Conservation (phyloP, 2,113 vertebrate species). For the Hemibagrus wyckioides region DNA sequence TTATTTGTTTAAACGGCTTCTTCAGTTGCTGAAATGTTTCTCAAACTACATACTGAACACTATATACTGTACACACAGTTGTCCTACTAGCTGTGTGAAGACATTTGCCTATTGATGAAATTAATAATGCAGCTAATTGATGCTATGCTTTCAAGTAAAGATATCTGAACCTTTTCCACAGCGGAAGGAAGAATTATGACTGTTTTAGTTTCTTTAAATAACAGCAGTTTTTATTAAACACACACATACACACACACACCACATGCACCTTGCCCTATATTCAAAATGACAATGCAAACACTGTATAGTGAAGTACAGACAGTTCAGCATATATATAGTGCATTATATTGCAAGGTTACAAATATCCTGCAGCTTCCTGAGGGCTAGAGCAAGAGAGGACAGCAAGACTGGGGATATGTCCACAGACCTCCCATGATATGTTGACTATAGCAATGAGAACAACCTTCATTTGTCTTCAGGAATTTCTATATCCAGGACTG, state of each 20-base stretch:
- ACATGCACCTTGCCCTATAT: neutral
- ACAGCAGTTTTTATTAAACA: neutral
- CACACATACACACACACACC: neutral
- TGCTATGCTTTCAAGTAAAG: neutral
- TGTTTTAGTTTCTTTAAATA: neutral
- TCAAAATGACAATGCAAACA: neutral
- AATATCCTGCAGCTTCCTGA: neutral
- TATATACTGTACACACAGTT: neutral
- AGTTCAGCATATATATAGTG: neutral
- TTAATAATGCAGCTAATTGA: neutral
- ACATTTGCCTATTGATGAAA: neutral
- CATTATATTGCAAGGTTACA: neutral
- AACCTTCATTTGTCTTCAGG: neutral
- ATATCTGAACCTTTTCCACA: neutral
- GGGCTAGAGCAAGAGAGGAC: neutral
- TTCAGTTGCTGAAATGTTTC: neutral
- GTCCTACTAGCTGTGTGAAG: neutral
- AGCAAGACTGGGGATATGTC: neutral
- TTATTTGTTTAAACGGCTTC: slow-evolving; percentile 20
- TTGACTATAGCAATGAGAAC: neutral
- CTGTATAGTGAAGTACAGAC: neutral
- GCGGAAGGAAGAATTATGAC: neutral
- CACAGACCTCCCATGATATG: neutral
- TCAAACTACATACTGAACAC: neutral
- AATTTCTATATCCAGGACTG: neutral